These are phyloP conservation scores for Conistra vaccinii DNA, from an alignment of 2,888 invertebrate species.

Conservation along the genomic window DNA sequence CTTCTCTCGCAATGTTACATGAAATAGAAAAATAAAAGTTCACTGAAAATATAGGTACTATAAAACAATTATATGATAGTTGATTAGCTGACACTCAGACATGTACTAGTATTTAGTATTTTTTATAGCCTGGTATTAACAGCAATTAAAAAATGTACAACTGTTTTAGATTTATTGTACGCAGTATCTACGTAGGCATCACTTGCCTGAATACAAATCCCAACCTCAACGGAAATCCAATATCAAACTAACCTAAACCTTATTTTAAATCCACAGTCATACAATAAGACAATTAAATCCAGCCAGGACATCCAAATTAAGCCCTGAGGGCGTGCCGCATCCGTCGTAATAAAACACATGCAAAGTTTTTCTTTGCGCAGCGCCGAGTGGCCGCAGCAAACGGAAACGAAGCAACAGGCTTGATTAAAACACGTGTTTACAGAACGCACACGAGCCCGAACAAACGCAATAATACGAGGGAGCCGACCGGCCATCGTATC, in stretches of 20 bases:
- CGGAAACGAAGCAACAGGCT: slow-evolving; percentile 90
- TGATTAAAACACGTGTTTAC: slow-evolving; percentile 91
- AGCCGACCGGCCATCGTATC: slow-evolving; percentile 28
- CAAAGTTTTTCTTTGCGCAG: slow-evolving; percentile 90
- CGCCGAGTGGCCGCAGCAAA: slow-evolving; percentile 84
- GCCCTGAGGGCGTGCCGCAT: slow-evolving; percentile 84
- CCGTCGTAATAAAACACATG: slow-evolving; percentile 90
- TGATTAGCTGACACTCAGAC: background rate
- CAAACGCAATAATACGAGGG: slow-evolving; percentile 82
- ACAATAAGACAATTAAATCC: slow-evolving; percentile 86
- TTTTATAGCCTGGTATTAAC: background rate
- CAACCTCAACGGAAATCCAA: slow-evolving; percentile 28
- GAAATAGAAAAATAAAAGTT: background rate
- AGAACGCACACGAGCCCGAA: slow-evolving; percentile 85
- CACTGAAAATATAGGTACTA: background rate
- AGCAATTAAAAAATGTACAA: background rate
- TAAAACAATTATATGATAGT: too few relatives aligned
- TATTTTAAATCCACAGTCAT: slow-evolving; percentile 75
- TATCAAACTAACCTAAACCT: slow-evolving; percentile 48
- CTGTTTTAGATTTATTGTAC: background rate
- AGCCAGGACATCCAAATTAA: slow-evolving; percentile 86
- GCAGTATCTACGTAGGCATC: background rate
- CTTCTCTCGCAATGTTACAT: background rate
- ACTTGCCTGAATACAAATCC: slow-evolving; percentile 5
- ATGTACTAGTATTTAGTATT: too few relatives aligned